Percentiles rank a stretch among this genome's conserved stretches.
phyloP scores from a whole-genome alignment of 2,113 vertebrate species.

The Progne subis region DNA sequence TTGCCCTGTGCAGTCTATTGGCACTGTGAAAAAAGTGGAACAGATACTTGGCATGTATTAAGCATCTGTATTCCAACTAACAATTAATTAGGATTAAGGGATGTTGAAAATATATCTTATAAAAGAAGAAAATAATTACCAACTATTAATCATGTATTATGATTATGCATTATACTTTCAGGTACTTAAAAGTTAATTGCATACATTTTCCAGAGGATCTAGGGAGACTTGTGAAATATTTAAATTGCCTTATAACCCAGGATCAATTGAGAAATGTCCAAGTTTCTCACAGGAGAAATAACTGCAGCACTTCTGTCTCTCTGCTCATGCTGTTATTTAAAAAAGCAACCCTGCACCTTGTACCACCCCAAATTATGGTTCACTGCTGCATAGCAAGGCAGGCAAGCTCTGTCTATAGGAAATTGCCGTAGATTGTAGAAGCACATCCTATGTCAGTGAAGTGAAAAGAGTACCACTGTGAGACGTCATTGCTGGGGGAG shows the following conservation, averaged over 20 bases:
- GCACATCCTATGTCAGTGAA: not conserved
- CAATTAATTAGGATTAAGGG: constrained; percentile 54
- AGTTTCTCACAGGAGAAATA: not conserved
- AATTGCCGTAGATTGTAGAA: not conserved
- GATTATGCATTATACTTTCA: not conserved
- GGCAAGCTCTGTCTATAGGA: not conserved
- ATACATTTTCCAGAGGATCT: constrained; percentile 16
- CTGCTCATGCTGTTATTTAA: not conserved
- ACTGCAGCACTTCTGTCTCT: not conserved
- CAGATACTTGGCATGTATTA: constrained; percentile 30
- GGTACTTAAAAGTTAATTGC: constrained; percentile 36
- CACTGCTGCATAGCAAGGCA: not conserved
- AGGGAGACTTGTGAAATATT: constrained; percentile 11
- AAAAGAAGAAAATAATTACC: constrained; percentile 37
- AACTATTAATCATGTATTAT: constrained; percentile 26
- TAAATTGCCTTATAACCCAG: not conserved
- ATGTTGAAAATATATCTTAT: constrained; percentile 34
- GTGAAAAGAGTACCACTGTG: not conserved
- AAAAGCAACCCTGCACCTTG: not conserved
- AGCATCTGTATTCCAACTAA: constrained; percentile 31
- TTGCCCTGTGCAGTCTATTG: not conserved
- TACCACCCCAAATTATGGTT: not conserved
- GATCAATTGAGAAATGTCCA: constrained; percentile 5
- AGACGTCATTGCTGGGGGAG: not conserved
- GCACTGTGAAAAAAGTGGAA: not conserved